phyloP scores from a whole-genome alignment of 2,888 invertebrate genomes.

The Tortricodes alternella region DNA sequence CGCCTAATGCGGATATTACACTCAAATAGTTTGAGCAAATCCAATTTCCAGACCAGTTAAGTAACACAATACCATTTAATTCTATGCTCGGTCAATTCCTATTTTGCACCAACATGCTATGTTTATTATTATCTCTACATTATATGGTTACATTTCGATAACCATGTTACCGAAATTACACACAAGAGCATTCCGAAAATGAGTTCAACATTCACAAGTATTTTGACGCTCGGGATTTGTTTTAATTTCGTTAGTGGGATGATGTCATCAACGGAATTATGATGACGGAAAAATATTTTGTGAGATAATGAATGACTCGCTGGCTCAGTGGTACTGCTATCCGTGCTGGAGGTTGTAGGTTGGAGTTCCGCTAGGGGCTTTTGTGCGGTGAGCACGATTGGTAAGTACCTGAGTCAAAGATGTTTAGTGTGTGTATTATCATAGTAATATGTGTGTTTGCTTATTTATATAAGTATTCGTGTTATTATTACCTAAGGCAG shows the following conservation, averaged over 20 bases:
- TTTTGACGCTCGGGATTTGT: background rate
- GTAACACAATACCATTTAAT: background rate
- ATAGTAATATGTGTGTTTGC: no score
- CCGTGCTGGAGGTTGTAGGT: no score
- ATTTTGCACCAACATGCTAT: constrained; percentile 8
- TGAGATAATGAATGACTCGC: no score
- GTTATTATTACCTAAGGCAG: no score
- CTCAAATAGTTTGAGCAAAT: background rate
- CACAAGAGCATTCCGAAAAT: background rate
- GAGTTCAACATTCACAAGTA: background rate
- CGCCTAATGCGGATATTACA: no score
- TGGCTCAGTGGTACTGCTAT: no score
- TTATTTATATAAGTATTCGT: no score
- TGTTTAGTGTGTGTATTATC: no score
- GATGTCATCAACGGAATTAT: background rate
- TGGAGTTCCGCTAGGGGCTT: no score
- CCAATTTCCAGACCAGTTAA: background rate
- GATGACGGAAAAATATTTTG: background rate
- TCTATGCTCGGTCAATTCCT: background rate
- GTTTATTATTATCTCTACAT: no score
- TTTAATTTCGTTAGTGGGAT: background rate
- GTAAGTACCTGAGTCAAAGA: no score
- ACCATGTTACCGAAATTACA: background rate
- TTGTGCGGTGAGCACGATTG: no score
- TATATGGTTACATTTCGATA: constrained; percentile 35